A percentile compares a stretch with the other conserved stretches of the same genome.
Conservation (phyloP, 2,113 vertebrate species). For the Hypanus sabinus region DNA sequence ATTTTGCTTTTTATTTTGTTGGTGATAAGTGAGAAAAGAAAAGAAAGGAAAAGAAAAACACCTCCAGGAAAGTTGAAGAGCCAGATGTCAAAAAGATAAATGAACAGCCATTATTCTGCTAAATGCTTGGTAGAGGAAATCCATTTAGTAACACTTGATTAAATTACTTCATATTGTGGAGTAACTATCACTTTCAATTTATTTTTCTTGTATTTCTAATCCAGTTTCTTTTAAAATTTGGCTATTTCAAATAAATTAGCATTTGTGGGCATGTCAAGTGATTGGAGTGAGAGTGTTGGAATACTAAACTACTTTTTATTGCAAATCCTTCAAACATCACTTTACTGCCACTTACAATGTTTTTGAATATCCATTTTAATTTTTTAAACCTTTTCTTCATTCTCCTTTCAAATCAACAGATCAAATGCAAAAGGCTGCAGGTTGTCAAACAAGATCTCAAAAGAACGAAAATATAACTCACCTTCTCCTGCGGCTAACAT, state of each 20-base stretch:
- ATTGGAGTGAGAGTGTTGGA: no score
- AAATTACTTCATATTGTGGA: background rate
- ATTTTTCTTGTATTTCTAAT: background rate
- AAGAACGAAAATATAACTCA: background rate
- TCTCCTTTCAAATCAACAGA: background rate
- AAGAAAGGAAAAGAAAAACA: background rate
- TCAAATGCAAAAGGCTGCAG: background rate
- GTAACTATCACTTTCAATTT: background rate
- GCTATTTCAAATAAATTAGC: background rate
- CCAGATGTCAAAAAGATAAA: background rate
- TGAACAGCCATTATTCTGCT: background rate
- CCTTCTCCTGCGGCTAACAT: background rate
- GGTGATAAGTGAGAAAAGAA: background rate
- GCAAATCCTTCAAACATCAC: background rate
- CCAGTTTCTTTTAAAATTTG: background rate
- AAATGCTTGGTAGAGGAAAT: background rate
- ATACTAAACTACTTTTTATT: background rate
- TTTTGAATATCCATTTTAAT: background rate
- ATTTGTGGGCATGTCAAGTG: background rate
- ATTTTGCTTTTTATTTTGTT: background rate
- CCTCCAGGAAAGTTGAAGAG: background rate
- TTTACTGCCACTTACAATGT: background rate
- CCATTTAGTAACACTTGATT: background rate
- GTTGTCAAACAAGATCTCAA: background rate
- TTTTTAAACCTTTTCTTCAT: background rate